phyloP scores from a whole-genome alignment of 2,113 vertebrate species.

The Marcusenius ussheri region DNA sequence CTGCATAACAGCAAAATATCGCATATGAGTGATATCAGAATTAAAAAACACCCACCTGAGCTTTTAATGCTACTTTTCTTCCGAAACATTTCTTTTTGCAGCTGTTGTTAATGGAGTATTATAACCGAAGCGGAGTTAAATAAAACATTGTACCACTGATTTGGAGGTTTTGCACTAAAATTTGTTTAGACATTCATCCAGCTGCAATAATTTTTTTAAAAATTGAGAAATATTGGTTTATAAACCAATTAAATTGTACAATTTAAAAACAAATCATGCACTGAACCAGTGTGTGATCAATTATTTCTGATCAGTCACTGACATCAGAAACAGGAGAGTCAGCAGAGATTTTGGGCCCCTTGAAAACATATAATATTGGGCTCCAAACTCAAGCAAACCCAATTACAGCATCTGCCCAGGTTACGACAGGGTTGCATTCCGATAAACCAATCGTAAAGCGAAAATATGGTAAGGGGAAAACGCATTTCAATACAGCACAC shows the following conservation, averaged over 20 bases:
- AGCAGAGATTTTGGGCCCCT: background rate
- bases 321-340: background rate
- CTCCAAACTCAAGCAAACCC: background rate
- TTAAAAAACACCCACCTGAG: background rate
- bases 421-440: too few species aligned
- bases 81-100: background rate
- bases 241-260: too few species aligned
- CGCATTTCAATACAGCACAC: too few species aligned
- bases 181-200: background rate
- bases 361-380: background rate
- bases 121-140: background rate
- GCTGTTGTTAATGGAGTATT: background rate
- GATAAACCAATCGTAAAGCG: too few species aligned
- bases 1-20: conserved; percentile 33
- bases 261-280: background rate
- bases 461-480: too few species aligned
- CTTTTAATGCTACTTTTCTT: background rate
- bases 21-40: background rate
- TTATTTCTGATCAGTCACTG: background rate
- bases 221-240: background rate
- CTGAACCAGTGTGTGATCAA: background rate
- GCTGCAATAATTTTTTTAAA: background rate
- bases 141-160: background rate
- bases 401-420: background rate
- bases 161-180: background rate